Conservation (phyloP, 2,113 vertebrate species). For the Garra rufa region DNA sequence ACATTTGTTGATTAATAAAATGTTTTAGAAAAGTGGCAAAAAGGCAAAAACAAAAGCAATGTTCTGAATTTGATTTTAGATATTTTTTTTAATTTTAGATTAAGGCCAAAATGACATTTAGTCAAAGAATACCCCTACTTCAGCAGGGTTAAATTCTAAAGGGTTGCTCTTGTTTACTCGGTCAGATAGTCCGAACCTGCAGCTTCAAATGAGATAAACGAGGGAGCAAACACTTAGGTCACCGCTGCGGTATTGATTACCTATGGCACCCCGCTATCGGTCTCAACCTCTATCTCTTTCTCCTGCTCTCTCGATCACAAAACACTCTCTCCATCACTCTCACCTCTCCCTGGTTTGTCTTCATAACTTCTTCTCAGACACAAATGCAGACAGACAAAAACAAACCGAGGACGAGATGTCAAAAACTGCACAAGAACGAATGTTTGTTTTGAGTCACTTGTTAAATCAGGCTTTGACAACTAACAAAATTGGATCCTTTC, state of each 20-base stretch:
- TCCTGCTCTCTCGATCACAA: background rate
- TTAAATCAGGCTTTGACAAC: constrained; percentile 10
- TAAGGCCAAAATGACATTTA: background rate
- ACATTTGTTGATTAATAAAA: background rate
- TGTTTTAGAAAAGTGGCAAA: background rate
- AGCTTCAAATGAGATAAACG: constrained; percentile 72
- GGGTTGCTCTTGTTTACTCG: constrained; percentile 67
- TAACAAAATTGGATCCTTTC: constrained; percentile 3
- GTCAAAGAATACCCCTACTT: background rate
- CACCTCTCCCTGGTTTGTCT: background rate
- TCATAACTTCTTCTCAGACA: constrained; percentile 23
- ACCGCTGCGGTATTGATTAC: constrained; percentile 77
- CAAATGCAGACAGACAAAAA: constrained; percentile 30
- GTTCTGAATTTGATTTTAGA: background rate
- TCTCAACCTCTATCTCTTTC: constrained; percentile 66
- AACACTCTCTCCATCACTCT: constrained; percentile 16
- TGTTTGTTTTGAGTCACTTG: constrained; percentile 1
- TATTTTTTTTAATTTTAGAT: background rate
- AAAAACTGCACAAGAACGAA: background rate
- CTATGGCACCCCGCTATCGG: constrained; percentile 68
- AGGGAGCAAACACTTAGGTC: constrained; percentile 68
- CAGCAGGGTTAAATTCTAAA: constrained; percentile 54
- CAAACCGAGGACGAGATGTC: constrained; percentile 5
- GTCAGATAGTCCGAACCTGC: constrained; percentile 61
- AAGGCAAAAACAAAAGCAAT: background rate